Percentiles rank a stretch among this genome's conserved stretches.
These are phyloP conservation scores for Apogon talboti DNA, from an alignment of 2,797 vertebrate genomes.

Conservation along the genomic window DNA sequence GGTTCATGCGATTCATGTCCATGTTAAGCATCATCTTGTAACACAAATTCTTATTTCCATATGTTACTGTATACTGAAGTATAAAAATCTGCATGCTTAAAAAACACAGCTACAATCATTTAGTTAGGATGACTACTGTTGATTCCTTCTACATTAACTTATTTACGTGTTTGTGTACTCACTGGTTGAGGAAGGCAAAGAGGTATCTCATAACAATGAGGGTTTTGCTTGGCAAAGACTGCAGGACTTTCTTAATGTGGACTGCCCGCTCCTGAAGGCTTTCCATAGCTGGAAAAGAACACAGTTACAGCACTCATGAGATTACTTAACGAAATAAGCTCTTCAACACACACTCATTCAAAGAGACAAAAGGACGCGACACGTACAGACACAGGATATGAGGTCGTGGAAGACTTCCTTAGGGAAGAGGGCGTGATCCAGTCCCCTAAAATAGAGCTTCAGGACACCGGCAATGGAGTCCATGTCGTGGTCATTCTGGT, in stretches of 20 bases:
- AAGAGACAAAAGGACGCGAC: slow-evolving; percentile 26
- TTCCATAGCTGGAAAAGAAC: slow-evolving; percentile 90
- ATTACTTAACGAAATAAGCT: slow-evolving; percentile 41
- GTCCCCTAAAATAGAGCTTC: slow-evolving; percentile 96
- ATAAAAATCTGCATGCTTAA: not conserved
- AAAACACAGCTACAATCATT: not conserved
- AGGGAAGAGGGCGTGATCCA: slow-evolving; percentile 95
- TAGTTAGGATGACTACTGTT: not conserved
- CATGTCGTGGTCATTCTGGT: slow-evolving; percentile 99
- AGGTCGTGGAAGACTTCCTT: slow-evolving; percentile 98
- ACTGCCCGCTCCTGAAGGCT: slow-evolving; percentile 93
- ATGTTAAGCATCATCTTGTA: not conserved
- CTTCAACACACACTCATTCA: slow-evolving; percentile 1
- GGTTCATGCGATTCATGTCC: not conserved
- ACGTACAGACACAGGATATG: slow-evolving; percentile 97
- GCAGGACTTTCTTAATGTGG: slow-evolving; percentile 92
- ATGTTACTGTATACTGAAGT: not conserved
- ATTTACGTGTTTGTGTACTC: slow-evolving; percentile 77
- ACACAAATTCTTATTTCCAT: not conserved
- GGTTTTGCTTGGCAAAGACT: slow-evolving; percentile 89
- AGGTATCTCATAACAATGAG: slow-evolving; percentile 98
- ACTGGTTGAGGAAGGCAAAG: slow-evolving; percentile 97
- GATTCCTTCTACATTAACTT: not conserved
- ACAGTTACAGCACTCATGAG: slow-evolving; percentile 13
- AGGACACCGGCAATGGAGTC: slow-evolving; percentile 97